Percentiles rank a stretch among this genome's conserved stretches.
These are phyloP conservation scores for Gorsachius goisagi DNA, from an alignment of 2,113 vertebrate species.

Conservation along the genomic window DNA sequence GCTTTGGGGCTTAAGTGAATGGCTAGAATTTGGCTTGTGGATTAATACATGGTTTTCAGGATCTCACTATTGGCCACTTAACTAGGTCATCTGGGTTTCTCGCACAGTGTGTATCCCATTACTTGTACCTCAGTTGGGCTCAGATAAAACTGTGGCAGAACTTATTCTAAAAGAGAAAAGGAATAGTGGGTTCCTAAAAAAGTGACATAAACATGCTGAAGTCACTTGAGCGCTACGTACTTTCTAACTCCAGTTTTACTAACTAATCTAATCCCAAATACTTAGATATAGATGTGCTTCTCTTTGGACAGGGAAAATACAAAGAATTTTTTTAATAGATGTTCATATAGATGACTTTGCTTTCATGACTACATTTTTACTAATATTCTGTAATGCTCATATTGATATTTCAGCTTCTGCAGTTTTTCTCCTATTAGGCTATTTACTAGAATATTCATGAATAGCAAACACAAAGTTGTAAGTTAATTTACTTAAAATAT, in stretches of 20 bases:
- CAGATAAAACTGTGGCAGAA: background rate
- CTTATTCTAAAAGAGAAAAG: background rate
- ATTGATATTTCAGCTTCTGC: background rate
- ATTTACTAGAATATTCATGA: background rate
- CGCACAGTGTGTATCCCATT: too few species aligned
- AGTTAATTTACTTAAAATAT: background rate
- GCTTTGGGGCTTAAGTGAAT: background rate
- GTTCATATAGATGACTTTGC: background rate
- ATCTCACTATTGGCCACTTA: background rate
- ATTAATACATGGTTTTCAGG: background rate
- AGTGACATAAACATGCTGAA: background rate
- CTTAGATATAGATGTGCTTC: background rate
- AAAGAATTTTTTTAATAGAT: background rate
- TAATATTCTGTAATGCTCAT: background rate
- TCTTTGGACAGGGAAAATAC: background rate
- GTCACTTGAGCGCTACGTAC: background rate
- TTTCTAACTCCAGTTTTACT: background rate
- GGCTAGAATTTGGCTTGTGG: background rate
- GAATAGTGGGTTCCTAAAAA: background rate
- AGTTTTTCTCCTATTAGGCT: background rate
- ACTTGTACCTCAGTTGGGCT: background rate
- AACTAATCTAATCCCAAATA: background rate
- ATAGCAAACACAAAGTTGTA: background rate
- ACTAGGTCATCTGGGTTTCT: background rate
- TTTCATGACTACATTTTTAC: background rate